A percentile compares a stretch with the other conserved stretches of the same genome.
phyloP scores from a whole-genome alignment of 1,140 invertebrate species.

The Lordiphosa stackelbergi region DNA sequence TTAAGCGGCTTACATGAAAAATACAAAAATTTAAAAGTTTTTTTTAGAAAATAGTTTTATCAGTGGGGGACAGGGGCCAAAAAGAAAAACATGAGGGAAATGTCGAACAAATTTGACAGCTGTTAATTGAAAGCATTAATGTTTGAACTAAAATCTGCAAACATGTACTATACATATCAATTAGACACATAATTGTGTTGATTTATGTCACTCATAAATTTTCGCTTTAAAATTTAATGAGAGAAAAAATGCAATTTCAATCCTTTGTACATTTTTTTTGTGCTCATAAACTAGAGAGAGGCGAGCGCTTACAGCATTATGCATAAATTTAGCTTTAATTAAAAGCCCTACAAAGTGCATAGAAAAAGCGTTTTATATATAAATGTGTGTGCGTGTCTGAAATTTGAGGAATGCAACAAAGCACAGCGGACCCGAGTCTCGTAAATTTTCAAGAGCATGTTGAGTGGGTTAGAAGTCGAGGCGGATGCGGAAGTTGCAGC shows the following conservation, averaged over 20 bases:
- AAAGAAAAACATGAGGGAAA: slow-evolving; percentile 40
- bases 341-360: slow-evolving; percentile 64
- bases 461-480: slow-evolving; percentile 32
- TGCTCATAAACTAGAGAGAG: slow-evolving; percentile 33
- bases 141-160: background rate
- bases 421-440: slow-evolving; percentile 33
- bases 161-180: too few species aligned
- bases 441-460: slow-evolving; percentile 61
- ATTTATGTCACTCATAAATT: slow-evolving; percentile 44
- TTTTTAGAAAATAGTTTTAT: slow-evolving; percentile 25
- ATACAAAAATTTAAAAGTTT: slow-evolving; percentile 26
- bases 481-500: slow-evolving; percentile 68
- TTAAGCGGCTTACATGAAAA: slow-evolving; percentile 39
- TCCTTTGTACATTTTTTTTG: slow-evolving; percentile 24
- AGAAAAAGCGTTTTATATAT: slow-evolving; percentile 9
- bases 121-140: slow-evolving; percentile 52
- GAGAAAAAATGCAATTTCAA: slow-evolving; percentile 26
- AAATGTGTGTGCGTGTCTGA: slow-evolving; percentile 51
- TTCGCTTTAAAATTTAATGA: slow-evolving; percentile 14
- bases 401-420: slow-evolving; percentile 72
- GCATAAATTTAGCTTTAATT: slow-evolving; percentile 70
- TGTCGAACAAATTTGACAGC: slow-evolving; percentile 60
- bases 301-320: slow-evolving; percentile 41
- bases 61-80: slow-evolving; percentile 15
- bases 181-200: too few species aligned